A percentile compares a stretch with the other conserved stretches of the same genome.
Conservation (phyloP, 2,888 invertebrate genomes). For the Anthrax anthrax region DNA sequence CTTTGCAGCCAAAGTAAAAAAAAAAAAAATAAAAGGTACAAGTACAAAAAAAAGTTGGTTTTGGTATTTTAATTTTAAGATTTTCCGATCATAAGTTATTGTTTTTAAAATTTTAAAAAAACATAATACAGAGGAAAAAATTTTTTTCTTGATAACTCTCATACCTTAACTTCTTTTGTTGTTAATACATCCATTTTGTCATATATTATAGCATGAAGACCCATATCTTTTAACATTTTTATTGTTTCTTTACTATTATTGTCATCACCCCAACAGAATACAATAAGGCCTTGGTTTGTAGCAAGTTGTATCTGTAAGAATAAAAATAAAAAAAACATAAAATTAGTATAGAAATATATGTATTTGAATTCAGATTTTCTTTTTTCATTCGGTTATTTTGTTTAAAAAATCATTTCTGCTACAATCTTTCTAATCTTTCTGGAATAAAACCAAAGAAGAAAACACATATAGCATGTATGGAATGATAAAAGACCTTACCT, state of each 20-base stretch:
- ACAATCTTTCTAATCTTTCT: too few species aligned
- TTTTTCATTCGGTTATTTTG: too few species aligned
- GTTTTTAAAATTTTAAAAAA: too few species aligned
- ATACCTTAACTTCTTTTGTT: slow-evolving; percentile 30
- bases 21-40: too few species aligned
- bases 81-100: too few species aligned
- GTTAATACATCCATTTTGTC: slow-evolving; percentile 64
- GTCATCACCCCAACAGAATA: slow-evolving; percentile 97
- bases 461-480: not conserved
- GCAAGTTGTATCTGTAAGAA: slow-evolving; percentile 52
- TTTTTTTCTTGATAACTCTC: not conserved
- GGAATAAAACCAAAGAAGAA: not conserved
- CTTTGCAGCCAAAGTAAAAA: not conserved
- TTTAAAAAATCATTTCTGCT: too few species aligned
- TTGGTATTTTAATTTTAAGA: too few species aligned
- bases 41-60: not conserved
- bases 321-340: slow-evolving; percentile 11
- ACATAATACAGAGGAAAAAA: too few species aligned
- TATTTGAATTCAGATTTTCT: not conserved
- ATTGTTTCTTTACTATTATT: slow-evolving; percentile 80
- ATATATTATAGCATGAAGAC: slow-evolving; percentile 91
- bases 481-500: slow-evolving; percentile 35
- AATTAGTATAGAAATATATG: not conserved
- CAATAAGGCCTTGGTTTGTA: slow-evolving; percentile 64
- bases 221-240: slow-evolving; percentile 70